Evolutionary conservation across 2,113 vertebrate species (phyloP), one percentile per base, ranked within the genome.

Genomic region (Siphamia tubifer): DNA sequence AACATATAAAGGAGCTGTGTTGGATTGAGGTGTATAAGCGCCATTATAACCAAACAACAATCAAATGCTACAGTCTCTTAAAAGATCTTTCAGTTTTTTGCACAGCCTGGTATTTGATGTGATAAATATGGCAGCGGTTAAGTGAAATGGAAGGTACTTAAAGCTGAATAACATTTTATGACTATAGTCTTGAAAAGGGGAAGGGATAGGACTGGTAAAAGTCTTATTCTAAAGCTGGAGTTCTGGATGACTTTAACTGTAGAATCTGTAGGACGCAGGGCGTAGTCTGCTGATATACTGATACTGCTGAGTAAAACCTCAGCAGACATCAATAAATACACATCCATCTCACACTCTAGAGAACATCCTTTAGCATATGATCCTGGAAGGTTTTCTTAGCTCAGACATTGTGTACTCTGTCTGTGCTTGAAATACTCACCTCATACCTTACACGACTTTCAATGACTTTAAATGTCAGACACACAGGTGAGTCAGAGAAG

Each of bases 231-330:
- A n/a, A n/a, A n/a, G n/a, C n/a, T n/a, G n/a, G n/a, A n/a, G n/a
- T n/a, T n/a, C n/a, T n/a, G n/a, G n/a, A n/a, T n/a, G 44, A 64
- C 13, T 8, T 54, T 21, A 36, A n/a, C 19, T 23, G 28, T 5
- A 35, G 44, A 31, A 53, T 60, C 35, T 61, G 16, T 8, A 25
- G 15, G 9, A 34, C 25, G 12, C 10, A 9, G 13, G 8, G 9
- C 57, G 43, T 23, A 38, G 24, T 4, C 24, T 12, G 49, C 17
- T 39, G n/a, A 51, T 2, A 0, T 7, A n/a, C 2, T 31, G 15
- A 35, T 19, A 24, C 36, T 58, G 13, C 21, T 35, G 6, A 64
- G 43, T 49, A 6, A 75, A 30, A 68, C n/a, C 8, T 63, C 28
- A 27, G 5, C 5, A 30, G 5, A 44, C n/a, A 52, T 44, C 35